Percentiles rank a stretch among this genome's conserved stretches.
phyloP scores from a whole-genome alignment of 1,140 invertebrate genomes.

The Maniola jurtina region DNA sequence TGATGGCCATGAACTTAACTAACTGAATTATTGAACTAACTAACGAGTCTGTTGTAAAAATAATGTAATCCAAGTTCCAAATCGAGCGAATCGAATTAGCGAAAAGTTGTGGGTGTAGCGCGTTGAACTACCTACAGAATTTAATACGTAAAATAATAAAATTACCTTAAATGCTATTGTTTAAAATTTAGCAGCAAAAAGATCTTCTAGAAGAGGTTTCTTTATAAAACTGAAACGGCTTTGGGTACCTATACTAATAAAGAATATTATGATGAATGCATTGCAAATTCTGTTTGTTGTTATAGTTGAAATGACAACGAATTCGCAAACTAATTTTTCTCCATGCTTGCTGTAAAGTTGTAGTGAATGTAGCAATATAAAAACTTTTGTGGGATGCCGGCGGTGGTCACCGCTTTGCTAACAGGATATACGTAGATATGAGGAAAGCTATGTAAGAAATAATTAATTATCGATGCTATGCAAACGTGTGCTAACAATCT shows the following conservation, averaged over 20 bases:
- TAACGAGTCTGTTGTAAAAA: no score
- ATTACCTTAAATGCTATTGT: background rate
- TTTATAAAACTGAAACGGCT: background rate
- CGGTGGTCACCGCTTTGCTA: slow-evolving; percentile 18
- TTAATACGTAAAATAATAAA: background rate
- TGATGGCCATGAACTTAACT: no score
- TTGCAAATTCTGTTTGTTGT: no score
- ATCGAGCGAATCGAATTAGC: no score
- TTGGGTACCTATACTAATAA: no score
- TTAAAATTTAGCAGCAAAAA: background rate
- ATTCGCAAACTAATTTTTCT: slow-evolving; percentile 17
- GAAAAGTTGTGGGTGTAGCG: background rate
- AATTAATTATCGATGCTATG: slow-evolving; percentile 29
- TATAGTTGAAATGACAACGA: background rate
- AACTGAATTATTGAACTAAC: no score
- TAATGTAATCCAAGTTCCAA: background rate
- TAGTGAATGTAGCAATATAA: slow-evolving; percentile 15
- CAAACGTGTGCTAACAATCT: slow-evolving; percentile 42
- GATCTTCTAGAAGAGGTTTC: background rate
- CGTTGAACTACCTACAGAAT: background rate
- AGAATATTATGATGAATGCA: no score
- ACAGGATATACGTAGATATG: slow-evolving; percentile 20
- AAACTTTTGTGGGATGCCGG: slow-evolving; percentile 2
- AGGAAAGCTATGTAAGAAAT: slow-evolving; percentile 36
- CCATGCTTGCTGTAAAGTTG: slow-evolving; percentile 29